These are phyloP conservation scores for Ammodytes marinus DNA, from an alignment of 2,113 vertebrate genomes.

Conservation along the genomic window DNA sequence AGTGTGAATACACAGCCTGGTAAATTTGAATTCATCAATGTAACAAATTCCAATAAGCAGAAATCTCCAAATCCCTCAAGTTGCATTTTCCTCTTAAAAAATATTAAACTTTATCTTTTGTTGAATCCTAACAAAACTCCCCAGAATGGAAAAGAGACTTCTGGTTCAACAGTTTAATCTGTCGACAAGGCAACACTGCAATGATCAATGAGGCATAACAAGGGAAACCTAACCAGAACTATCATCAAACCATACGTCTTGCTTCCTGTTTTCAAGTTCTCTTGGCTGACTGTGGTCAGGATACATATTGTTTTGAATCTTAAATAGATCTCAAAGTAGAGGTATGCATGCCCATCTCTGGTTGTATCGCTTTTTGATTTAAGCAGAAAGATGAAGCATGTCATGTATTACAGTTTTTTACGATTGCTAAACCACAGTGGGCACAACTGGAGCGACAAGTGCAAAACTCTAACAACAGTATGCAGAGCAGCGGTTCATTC, in stretches of 20 bases:
- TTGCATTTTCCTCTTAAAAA: neutral
- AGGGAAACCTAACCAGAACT: constrained; percentile 20
- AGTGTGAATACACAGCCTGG: too few relatives aligned
- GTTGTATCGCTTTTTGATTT: constrained; percentile 15
- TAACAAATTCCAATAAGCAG: neutral
- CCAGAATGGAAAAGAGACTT: neutral
- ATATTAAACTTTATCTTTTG: neutral
- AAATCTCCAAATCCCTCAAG: neutral
- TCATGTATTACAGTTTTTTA: neutral
- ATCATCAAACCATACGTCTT: constrained; percentile 12
- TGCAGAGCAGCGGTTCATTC: too few relatives aligned
- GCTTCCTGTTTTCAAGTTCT: constrained; percentile 1
- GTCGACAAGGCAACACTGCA: neutral
- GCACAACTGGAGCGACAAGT: too few relatives aligned
- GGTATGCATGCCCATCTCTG: neutral
- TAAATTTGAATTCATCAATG: neutral
- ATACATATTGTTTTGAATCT: too few relatives aligned
- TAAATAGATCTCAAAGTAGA: too few relatives aligned
- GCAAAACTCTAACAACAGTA: too few relatives aligned
- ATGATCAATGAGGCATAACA: constrained; percentile 24
- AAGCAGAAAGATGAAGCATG: constrained; percentile 1
- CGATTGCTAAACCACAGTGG: too few relatives aligned
- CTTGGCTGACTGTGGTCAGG: neutral
- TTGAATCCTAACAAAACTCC: constrained; percentile 1
- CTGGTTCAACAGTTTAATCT: constrained; percentile 16